phyloP scores from a whole-genome alignment of 2,797 vertebrate species.

The Emydoidea blandingii region DNA sequence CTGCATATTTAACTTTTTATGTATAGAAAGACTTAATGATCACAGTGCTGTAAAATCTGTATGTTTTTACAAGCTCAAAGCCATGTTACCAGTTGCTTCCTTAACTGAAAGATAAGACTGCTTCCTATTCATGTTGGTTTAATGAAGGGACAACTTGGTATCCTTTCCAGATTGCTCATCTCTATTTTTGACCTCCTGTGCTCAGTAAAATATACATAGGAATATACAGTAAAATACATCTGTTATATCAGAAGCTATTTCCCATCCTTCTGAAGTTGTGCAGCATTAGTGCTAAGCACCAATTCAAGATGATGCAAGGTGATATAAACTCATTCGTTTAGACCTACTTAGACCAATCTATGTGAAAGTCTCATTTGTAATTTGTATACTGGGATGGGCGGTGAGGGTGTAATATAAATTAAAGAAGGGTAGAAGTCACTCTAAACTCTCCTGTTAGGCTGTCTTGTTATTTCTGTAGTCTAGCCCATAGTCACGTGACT shows the following conservation, averaged over 20 bases:
- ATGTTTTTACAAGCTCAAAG: not conserved
- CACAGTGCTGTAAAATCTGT: not conserved
- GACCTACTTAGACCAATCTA: not conserved
- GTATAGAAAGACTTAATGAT: not conserved
- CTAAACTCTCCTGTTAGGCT: not conserved
- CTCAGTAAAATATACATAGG: not conserved
- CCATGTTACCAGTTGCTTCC: not conserved
- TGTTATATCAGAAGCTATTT: no score
- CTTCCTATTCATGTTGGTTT: not conserved
- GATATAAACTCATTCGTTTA: not conserved
- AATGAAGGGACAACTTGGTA: not conserved
- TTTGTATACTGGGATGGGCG: no score
- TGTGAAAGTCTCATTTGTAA: no score
- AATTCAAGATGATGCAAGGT: not conserved
- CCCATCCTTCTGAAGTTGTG: no score
- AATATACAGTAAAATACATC: not conserved
- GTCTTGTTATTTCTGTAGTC: not conserved
- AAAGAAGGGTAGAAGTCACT: not conserved
- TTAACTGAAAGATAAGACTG: not conserved
- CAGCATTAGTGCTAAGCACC: not conserved
- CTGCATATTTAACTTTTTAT: conserved; percentile 38
- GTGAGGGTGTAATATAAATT: no score
- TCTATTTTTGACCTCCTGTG: not conserved
- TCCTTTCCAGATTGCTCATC: not conserved
- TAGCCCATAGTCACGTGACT: not conserved